A percentile compares a stretch with the other conserved stretches of the same genome.
Evolutionary conservation across 2,113 vertebrate genomes (phyloP).

Genomic region (Platysteira castanea): DNA sequence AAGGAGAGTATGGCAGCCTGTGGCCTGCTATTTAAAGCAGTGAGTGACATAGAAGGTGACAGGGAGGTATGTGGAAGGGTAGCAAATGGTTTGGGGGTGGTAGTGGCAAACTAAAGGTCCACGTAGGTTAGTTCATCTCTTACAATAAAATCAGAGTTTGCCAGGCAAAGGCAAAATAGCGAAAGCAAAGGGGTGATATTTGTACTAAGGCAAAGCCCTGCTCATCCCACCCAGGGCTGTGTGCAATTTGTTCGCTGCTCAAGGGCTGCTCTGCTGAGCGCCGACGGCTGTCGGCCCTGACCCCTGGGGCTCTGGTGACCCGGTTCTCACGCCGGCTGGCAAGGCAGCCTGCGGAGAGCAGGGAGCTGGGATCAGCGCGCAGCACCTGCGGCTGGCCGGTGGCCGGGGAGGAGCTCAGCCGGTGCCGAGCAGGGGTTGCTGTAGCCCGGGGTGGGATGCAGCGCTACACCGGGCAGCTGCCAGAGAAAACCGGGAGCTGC

Average conservation of each 20-base stretch:
- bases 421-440: accelerated
- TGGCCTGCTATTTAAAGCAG: neutral
- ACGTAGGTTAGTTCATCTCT: neutral
- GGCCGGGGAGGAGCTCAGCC: neutral
- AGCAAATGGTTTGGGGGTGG: neutral
- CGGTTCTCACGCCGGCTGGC: neutral
- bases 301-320: neutral
- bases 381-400: neutral
- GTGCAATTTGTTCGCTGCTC: neutral
- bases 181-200: neutral
- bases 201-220: neutral
- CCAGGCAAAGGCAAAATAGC: neutral
- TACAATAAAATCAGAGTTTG: neutral
- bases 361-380: neutral
- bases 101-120: neutral
- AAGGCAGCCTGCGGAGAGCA: accelerated
- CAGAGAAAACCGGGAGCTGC: neutral
- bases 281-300: neutral
- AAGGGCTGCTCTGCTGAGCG: accelerated
- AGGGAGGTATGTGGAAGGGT: neutral
- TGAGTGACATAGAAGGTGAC: neutral
- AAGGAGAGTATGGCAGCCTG: neutral
- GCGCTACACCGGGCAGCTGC: neutral
- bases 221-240: neutral
- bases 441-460: no score